These are phyloP conservation scores for Eulemur albifrons DNA, from an alignment of 2,797 vertebrate genomes.

Conservation along the genomic window DNA sequence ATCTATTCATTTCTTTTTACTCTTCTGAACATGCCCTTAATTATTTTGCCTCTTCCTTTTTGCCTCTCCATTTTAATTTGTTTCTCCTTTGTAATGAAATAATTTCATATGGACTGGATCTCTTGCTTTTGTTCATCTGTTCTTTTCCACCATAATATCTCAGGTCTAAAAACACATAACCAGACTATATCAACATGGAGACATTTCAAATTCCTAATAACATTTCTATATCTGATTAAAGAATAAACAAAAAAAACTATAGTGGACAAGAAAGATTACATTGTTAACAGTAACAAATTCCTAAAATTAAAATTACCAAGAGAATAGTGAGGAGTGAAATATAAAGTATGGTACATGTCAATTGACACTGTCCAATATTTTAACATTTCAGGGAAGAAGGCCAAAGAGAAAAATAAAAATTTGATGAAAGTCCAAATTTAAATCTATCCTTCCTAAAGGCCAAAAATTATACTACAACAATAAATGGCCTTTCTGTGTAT, in stretches of 20 bases:
- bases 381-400: not conserved
- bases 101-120: not conserved
- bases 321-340: not conserved
- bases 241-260: not conserved
- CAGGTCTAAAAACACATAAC: not conserved
- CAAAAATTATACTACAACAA: conserved; percentile 2
- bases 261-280: conserved; percentile 20
- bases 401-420: not conserved
- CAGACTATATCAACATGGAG: not conserved
- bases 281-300: conserved; percentile 8
- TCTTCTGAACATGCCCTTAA: not conserved
- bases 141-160: not conserved
- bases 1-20: not conserved
- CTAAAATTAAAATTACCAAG: conserved; percentile 1
- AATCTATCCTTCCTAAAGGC: not conserved
- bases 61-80: not conserved
- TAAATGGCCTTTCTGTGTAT: not conserved
- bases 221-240: not conserved
- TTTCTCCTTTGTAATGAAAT: conserved; percentile 29
- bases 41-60: not conserved
- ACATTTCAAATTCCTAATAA: conserved; percentile 7
- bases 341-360: not conserved
- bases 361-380: not conserved
- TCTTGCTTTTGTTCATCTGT: not conserved
- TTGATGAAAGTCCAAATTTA: not conserved